Evolutionary conservation across 2,888 invertebrate species (phyloP).

Genomic region (Plagodis pulveraria): DNA sequence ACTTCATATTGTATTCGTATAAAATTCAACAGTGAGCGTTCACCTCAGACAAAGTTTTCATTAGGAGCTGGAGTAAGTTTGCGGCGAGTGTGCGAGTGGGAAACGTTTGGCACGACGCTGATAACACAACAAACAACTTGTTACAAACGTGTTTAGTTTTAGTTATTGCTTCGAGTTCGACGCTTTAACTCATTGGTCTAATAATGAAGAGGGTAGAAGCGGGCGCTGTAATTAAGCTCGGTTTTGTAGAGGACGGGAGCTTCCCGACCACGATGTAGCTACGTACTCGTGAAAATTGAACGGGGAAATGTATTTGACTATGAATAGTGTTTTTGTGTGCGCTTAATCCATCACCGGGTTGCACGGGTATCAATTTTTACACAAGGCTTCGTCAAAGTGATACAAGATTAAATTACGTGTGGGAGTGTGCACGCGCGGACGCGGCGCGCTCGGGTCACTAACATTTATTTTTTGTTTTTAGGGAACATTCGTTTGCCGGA

Average conservation of each 20-base stretch:
- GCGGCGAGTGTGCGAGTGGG: slow-evolving; percentile 73
- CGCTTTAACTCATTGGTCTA: slow-evolving; percentile 80
- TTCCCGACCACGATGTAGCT: slow-evolving; percentile 31
- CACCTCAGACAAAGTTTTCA: slow-evolving; percentile 79
- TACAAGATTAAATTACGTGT: slow-evolving; percentile 73
- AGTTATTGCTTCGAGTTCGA: slow-evolving; percentile 82
- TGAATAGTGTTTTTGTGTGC: slow-evolving; percentile 38
- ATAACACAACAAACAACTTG: slow-evolving; percentile 85
- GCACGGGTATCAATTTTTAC: slow-evolving; percentile 50
- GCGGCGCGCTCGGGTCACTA: slow-evolving; percentile 37
- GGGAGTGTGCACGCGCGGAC: slow-evolving; percentile 52
- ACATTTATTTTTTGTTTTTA: slow-evolving; percentile 55
- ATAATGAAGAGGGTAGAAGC: slow-evolving; percentile 75
- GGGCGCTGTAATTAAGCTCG: slow-evolving; percentile 68
- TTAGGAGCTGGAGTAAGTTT: slow-evolving; percentile 76
- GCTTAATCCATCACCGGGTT: slow-evolving; percentile 45
- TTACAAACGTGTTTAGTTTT: slow-evolving; percentile 85
- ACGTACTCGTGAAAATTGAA: slow-evolving; percentile 19
- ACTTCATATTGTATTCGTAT: slow-evolving; percentile 47
- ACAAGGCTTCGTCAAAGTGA: slow-evolving; percentile 70
- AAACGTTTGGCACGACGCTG: slow-evolving; percentile 79
- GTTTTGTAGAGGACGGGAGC: slow-evolving; percentile 50
- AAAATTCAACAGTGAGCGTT: slow-evolving; percentile 59
- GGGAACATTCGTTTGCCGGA: slow-evolving; percentile 67
- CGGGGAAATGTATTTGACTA: slow-evolving; percentile 6